Percentiles rank a stretch among this genome's conserved stretches.
phyloP scores from a whole-genome alignment of 2,113 vertebrate species.

The Sula dactylatra region DNA sequence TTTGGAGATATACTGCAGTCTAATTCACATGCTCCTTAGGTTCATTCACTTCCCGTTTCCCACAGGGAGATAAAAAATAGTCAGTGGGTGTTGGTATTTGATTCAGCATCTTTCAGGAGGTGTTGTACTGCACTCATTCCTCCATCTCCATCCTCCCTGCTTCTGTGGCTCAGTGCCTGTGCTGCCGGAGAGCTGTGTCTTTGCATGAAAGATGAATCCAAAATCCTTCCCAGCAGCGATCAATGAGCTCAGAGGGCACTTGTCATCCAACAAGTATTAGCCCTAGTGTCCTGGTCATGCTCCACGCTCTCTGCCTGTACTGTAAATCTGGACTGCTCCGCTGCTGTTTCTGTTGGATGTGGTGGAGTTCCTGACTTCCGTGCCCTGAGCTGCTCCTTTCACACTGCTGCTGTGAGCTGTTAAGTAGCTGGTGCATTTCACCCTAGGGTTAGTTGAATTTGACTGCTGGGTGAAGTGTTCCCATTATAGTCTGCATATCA shows the following conservation, averaged over 20 bases:
- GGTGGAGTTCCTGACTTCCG: background rate
- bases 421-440: constrained; percentile 32
- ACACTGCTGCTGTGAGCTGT: background rate
- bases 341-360: background rate
- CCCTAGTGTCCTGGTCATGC: background rate
- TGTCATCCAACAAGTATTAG: constrained; percentile 5
- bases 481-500: constrained; percentile 4
- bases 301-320: background rate
- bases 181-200: background rate
- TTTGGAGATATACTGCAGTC: background rate
- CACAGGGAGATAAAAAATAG: background rate
- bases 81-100: background rate
- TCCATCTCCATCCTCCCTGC: background rate
- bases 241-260: background rate
- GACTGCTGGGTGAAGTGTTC: constrained; percentile 29
- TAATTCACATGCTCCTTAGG: background rate
- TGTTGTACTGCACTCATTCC: background rate
- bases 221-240: constrained; percentile 27
- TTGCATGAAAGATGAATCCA: constrained; percentile 12
- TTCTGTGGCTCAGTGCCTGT: background rate
- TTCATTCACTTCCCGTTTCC: background rate
- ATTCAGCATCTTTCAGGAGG: background rate
- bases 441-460: constrained; percentile 17
- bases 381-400: constrained; percentile 15
- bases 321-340: constrained; percentile 18